Evolutionary conservation across 23 tunicate genomes (phyloP), one percentile per base, ranked within the genome.

Genomic region (Trididemnum nubilum): DNA sequence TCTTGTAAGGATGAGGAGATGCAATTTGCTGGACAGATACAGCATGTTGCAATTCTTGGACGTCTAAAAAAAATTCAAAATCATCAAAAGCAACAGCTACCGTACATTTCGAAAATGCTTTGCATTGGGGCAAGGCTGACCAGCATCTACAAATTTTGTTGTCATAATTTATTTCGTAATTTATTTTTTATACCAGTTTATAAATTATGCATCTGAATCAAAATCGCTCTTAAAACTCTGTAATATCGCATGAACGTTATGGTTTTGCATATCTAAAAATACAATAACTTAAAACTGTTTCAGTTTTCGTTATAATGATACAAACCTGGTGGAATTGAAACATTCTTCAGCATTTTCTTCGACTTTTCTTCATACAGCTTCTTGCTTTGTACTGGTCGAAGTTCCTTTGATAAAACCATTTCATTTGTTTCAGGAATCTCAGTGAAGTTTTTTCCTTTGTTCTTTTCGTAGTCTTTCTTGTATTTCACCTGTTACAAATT

Each of bases 401-500:
- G 79, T 64, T 85, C 80, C 34, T 85, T 87, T 0, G 98, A 85
- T 28, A 84, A 63, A 51, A 39, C 74, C 98, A 93, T 93, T 64
- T 93, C 98, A 31, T 82, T 65, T 9, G 98, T 87, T 65, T 87
- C 97, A 30, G 80, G 72, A 72, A 89, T 77, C 54, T 76, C 81
- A 28, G 81, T 77, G 26, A 51, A 54, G 25, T 81, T 89, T n/a
- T n/a, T n/a, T n/a, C 95, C 98, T 73, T 58, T 83, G 59, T 74
- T 83, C 71, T 87, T 93, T 74, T 93, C 98, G 80, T 87, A 93
- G n/a, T 80, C 94, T 38, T 83, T 73, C 35, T 77, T 86, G 77
- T 92, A 92, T 71, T 87, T 86, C 30, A 69, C 70, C 97, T 91
- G 69, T 61, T 61, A 61, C 69, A 44, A 44, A 44, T 44, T 9